Conservation (phyloP, 30 jellyfish, hydroid and myxozoan genomes). For the Aurelia sp. region DNA sequence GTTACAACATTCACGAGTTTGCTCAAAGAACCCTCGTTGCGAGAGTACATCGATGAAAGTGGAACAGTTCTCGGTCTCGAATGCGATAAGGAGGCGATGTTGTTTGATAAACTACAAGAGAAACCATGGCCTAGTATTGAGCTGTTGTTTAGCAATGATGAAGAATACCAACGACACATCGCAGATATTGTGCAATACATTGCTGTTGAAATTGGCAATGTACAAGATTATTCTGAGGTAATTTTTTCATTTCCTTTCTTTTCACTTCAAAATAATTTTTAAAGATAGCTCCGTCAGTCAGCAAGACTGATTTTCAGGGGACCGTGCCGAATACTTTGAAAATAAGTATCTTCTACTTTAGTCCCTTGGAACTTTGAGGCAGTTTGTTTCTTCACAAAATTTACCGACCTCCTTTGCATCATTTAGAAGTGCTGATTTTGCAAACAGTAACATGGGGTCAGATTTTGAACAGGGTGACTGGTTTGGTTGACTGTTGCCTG, state of each 20-base stretch:
- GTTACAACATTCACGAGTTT: conserved; percentile 50
- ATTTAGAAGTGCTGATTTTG: too few species aligned
- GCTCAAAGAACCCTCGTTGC: conserved; percentile 52
- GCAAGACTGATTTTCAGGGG: too few species aligned
- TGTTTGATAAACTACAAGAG: conserved; percentile 17
- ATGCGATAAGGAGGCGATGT: conserved; percentile 45
- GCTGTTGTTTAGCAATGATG: conserved; percentile 64
- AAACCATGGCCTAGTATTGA: conserved; percentile 71
- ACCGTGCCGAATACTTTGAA: too few species aligned
- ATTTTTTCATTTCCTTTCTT: background rate
- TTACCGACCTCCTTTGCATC: too few species aligned
- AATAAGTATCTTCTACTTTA: too few species aligned
- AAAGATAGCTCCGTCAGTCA: too few species aligned
- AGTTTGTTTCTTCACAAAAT: too few species aligned
- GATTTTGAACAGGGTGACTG: too few species aligned
- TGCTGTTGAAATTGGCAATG: conserved; percentile 45
- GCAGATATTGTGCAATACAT: conserved; percentile 52
- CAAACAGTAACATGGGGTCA: too few species aligned
- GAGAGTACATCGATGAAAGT: conserved; percentile 28
- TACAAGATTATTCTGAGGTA: conserved; percentile 45
- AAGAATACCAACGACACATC: conserved; percentile 54
- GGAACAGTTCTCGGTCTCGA: conserved; percentile 16
- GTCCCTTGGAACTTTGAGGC: too few species aligned
- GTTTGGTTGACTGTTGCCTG: too few species aligned
- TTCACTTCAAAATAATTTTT: too few species aligned